phyloP scores from a whole-genome alignment of 2,797 vertebrate genomes.

The Cynopterus sphinx region DNA sequence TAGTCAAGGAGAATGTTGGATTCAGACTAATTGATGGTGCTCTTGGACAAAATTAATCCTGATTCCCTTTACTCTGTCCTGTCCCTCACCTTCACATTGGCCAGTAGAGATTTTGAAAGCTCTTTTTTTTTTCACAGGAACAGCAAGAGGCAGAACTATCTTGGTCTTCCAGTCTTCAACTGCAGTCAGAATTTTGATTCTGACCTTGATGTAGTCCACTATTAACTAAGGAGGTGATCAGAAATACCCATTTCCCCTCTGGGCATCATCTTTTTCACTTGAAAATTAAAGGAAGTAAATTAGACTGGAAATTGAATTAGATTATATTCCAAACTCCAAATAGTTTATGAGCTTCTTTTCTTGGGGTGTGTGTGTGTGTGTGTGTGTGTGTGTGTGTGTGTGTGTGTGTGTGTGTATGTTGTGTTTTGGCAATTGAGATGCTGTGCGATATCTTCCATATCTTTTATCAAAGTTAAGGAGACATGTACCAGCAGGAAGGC shows the following conservation, averaged over 20 bases:
- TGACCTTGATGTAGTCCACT: not conserved
- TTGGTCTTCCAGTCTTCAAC: not conserved
- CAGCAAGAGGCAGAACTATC: not conserved
- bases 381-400: too few relatives aligned
- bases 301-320: conserved; percentile 2
- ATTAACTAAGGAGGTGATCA: not conserved
- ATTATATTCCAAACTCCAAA: conserved; percentile 19
- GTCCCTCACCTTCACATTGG: not conserved
- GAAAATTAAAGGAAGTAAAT: not conserved
- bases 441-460: not conserved
- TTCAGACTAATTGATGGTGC: not conserved
- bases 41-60: not conserved
- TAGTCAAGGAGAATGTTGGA: not conserved
- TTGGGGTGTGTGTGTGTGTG: too few relatives aligned
- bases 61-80: not conserved
- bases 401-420: too few relatives aligned
- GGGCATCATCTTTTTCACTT: not conserved
- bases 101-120: not conserved
- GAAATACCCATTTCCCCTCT: not conserved
- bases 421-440: conserved; percentile 15
- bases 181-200: not conserved
- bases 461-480: conserved; percentile 72
- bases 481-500: conserved; percentile 61
- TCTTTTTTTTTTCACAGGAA: not conserved
- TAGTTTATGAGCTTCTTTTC: not conserved